Evolutionary conservation across 2,113 vertebrate species (phyloP).

Genomic region (Oreochromis spilurus): DNA sequence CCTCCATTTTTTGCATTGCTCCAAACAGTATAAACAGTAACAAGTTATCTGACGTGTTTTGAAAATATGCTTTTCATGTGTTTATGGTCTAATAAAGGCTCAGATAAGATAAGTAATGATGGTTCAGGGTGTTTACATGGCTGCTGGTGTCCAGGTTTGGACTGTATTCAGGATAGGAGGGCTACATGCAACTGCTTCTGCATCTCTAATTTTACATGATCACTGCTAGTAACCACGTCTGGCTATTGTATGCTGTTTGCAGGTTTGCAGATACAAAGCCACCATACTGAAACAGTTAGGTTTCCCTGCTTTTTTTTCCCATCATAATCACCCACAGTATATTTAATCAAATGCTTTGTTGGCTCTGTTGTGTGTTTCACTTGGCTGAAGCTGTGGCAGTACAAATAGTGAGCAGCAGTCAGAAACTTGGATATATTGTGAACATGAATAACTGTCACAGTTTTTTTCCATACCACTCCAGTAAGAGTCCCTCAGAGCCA

Average conservation of each 20-base stretch:
- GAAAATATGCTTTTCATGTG: background rate
- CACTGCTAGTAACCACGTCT: background rate
- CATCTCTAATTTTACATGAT: background rate
- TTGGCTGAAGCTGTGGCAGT: background rate
- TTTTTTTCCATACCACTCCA: background rate
- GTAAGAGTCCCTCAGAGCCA: background rate
- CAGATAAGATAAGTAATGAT: background rate
- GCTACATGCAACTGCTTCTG: background rate
- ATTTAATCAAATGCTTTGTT: background rate
- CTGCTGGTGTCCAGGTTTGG: background rate
- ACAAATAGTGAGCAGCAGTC: background rate
- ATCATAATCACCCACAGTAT: background rate
- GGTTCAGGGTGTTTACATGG: background rate
- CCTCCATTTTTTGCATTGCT: background rate
- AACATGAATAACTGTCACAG: background rate
- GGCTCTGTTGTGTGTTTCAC: background rate
- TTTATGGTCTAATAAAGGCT: background rate
- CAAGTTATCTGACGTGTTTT: background rate
- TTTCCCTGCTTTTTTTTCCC: background rate
- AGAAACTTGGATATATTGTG: background rate
- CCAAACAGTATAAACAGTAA: background rate
- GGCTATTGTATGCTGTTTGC: background rate
- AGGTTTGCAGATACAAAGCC: background rate
- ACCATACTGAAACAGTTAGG: background rate
- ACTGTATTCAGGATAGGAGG: background rate